Conservation (phyloP, 2,113 vertebrate genomes). For the Sarotherodon lohbergeri region DNA sequence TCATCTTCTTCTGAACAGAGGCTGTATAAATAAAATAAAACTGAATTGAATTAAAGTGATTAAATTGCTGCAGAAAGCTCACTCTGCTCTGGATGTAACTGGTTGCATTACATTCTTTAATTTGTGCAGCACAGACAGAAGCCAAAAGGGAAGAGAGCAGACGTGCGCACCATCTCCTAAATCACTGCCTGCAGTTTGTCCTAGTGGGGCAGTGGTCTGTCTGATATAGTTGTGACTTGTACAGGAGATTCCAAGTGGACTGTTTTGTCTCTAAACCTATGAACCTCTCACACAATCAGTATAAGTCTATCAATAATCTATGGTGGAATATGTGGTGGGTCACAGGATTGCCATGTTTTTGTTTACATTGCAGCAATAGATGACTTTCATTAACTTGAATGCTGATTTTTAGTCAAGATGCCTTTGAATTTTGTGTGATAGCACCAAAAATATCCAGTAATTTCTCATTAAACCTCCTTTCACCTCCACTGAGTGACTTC, state of each 20-base stretch:
- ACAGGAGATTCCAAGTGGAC: not conserved
- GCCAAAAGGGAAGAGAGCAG: not conserved
- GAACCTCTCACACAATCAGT: not conserved
- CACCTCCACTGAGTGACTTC: constrained; percentile 51
- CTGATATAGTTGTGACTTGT: not conserved
- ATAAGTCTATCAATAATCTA: not conserved
- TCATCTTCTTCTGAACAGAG: not conserved
- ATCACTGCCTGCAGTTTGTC: not conserved
- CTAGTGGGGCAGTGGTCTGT: not conserved
- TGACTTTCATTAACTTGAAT: constrained; percentile 11
- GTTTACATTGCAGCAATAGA: constrained; percentile 18
- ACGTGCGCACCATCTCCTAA: not conserved
- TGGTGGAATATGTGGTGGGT: not conserved
- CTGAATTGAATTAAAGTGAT: not conserved
- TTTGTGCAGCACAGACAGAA: not conserved
- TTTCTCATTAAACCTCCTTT: constrained; percentile 36
- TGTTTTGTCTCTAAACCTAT: not conserved
- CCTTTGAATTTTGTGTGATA: not conserved
- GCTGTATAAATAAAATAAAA: not conserved
- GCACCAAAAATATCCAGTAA: constrained; percentile 18
- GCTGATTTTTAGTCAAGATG: not conserved
- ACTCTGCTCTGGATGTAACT: not conserved
- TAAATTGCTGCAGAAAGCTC: not conserved
- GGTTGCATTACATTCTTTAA: not conserved
- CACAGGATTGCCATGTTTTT: not conserved